These are phyloP conservation scores for Halichoeres trimaculatus DNA, from an alignment of 2,113 vertebrate species.

Conservation along the genomic window DNA sequence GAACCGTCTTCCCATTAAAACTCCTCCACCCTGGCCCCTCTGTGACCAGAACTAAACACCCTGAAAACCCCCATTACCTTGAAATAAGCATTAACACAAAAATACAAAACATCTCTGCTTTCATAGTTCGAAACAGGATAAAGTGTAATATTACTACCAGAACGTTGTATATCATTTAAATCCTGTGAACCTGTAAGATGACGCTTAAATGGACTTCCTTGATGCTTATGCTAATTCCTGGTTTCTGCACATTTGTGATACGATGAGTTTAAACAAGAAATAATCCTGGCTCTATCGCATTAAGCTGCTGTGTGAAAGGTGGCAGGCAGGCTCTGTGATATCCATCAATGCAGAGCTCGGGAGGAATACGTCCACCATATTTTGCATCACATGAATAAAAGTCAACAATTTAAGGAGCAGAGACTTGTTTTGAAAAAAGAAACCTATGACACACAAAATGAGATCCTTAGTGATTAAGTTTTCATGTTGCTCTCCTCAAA, in stretches of 20 bases:
- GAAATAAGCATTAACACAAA: constrained; percentile 30
- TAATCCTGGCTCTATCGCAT: constrained; percentile 69
- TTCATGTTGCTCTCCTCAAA: constrained; percentile 74
- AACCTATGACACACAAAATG: constrained; percentile 69
- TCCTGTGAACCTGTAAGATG: constrained; percentile 42
- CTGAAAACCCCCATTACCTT: neutral
- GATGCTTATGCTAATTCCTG: constrained; percentile 73
- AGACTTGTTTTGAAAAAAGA: constrained; percentile 73
- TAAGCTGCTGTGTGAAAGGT: constrained; percentile 65
- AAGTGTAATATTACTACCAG: constrained; percentile 44
- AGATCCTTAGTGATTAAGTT: constrained; percentile 74
- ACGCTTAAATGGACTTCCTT: constrained; percentile 57
- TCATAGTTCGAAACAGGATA: constrained; percentile 12
- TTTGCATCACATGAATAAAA: constrained; percentile 73
- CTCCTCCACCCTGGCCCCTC: constrained; percentile 40
- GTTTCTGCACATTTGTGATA: constrained; percentile 66
- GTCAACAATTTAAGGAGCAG: constrained; percentile 73
- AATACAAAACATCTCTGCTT: constrained; percentile 14
- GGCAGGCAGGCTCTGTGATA: constrained; percentile 65
- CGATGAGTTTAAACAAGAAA: constrained; percentile 76
- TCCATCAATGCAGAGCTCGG: constrained; percentile 54
- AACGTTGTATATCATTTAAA: constrained; percentile 60
- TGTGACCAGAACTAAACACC: constrained; percentile 59
- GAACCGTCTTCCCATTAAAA: constrained; percentile 55
- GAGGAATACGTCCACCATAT: constrained; percentile 66